Percentiles rank a stretch among this genome's conserved stretches.
phyloP scores from a whole-genome alignment of 2,888 invertebrate genomes.

The Homarus gammarus region DNA sequence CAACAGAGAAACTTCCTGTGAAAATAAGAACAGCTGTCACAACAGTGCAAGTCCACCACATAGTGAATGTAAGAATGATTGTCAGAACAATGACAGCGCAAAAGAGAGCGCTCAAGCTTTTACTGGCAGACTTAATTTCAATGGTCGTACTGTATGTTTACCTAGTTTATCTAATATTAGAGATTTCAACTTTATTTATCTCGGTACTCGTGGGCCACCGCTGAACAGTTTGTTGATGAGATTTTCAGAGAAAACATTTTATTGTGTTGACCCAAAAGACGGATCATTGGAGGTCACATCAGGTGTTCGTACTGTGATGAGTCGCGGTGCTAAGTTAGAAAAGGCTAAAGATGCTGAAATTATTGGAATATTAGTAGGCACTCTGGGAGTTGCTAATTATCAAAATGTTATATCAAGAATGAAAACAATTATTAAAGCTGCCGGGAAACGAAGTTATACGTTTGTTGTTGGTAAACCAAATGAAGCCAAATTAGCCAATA shows the following conservation, averaged over 20 bases:
- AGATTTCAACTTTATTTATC: slow-evolving; percentile 65
- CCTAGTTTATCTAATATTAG: slow-evolving; percentile 33
- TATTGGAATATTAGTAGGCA: slow-evolving; percentile 94
- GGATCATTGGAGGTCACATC: slow-evolving; percentile 6
- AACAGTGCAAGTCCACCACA: not conserved
- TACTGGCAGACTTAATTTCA: slow-evolving; percentile 10
- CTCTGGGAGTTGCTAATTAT: slow-evolving; percentile 90
- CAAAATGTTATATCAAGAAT: slow-evolving; percentile 87
- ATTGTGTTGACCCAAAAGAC: slow-evolving; percentile 28
- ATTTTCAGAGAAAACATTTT: slow-evolving; percentile 54
- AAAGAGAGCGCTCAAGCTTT: not conserved
- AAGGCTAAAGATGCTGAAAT: slow-evolving; percentile 93
- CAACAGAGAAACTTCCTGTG: not conserved
- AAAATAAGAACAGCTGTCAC: not conserved
- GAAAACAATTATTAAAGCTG: slow-evolving; percentile 85
- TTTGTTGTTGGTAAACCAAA: slow-evolving; percentile 97
- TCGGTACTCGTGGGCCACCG: slow-evolving; percentile 61
- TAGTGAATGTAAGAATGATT: not conserved
- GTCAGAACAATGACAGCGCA: not conserved
- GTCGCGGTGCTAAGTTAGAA: slow-evolving; percentile 82
- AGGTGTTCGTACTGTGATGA: slow-evolving; percentile 57
- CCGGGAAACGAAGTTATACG: slow-evolving; percentile 92
- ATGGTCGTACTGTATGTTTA: slow-evolving; percentile 29
- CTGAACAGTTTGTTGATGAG: slow-evolving; percentile 44
- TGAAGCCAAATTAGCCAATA: slow-evolving; percentile 96